phyloP scores from a whole-genome alignment of 2,113 vertebrate species.

The Gambusia affinis region DNA sequence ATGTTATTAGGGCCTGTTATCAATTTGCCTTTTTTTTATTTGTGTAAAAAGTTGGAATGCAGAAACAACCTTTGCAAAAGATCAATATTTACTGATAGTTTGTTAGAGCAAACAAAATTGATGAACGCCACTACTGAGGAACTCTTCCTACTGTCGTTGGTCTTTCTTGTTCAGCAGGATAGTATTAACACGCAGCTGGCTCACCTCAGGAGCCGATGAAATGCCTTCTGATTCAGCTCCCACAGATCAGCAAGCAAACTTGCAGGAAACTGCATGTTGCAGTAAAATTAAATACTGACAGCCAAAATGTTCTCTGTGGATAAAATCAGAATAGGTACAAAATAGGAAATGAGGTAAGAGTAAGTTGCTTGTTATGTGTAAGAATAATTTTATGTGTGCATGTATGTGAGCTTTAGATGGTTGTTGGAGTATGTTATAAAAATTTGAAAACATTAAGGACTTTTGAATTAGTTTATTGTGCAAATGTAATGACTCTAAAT shows the following conservation, averaged over 20 bases:
- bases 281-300: neutral
- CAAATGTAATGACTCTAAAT: slow-evolving; percentile 37
- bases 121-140: neutral
- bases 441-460: slow-evolving; percentile 32
- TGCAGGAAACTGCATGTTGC: neutral
- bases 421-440: neutral
- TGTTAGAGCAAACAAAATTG: slow-evolving; percentile 30
- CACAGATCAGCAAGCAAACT: neutral
- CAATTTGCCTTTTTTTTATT: neutral
- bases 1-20: too few species aligned
- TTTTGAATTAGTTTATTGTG: slow-evolving; percentile 34
- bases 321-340: neutral
- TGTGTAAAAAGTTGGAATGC: neutral
- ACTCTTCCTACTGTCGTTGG: neutral
- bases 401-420: neutral
- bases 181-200: neutral
- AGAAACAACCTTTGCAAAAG: slow-evolving; percentile 1
- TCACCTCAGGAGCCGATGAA: neutral
- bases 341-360: neutral
- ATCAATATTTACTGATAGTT: neutral
- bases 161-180: slow-evolving; percentile 33
- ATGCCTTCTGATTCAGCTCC: neutral
- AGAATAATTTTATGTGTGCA: neutral
- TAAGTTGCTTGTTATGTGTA: neutral
- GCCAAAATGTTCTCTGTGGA: too few species aligned